Percentiles rank a stretch among this genome's conserved stretches.
phyloP scores from a whole-genome alignment of 2,113 vertebrate genomes.

The Oceanites oceanicus region DNA sequence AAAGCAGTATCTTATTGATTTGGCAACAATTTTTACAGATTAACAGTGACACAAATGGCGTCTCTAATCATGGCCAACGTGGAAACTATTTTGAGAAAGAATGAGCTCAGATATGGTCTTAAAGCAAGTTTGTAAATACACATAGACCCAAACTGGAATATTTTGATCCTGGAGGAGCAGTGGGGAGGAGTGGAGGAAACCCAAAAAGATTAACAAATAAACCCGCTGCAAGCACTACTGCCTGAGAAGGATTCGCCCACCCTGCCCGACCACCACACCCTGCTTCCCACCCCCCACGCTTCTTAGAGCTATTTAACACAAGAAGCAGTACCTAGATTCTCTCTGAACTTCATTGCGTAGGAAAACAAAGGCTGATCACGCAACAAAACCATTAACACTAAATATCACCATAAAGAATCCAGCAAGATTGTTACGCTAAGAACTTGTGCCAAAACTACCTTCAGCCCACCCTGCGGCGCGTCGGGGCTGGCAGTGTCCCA shows the following conservation, averaged over 20 bases:
- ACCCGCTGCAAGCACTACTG: accelerated
- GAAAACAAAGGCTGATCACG: background rate
- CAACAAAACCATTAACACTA: background rate
- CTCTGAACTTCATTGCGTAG: background rate
- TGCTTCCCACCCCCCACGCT: background rate
- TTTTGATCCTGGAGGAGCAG: background rate
- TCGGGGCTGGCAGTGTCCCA: background rate
- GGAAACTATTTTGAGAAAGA: background rate
- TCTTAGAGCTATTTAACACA: background rate
- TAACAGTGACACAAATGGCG: background rate
- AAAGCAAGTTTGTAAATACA: background rate
- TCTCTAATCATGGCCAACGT: background rate
- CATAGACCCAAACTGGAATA: background rate
- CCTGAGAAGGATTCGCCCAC: background rate
- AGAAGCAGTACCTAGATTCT: background rate
- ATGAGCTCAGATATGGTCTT: accelerated
- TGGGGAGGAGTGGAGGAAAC: background rate
- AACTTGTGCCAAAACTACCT: background rate
- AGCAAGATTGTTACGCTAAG: background rate
- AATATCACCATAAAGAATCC: background rate
- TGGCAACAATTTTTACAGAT: background rate
- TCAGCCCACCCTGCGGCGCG: background rate
- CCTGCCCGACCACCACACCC: background rate
- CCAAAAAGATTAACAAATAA: background rate
- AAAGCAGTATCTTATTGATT: background rate